These are phyloP conservation scores for Lacerta agilis DNA, from an alignment of 2,797 vertebrate genomes.

Conservation along the genomic window DNA sequence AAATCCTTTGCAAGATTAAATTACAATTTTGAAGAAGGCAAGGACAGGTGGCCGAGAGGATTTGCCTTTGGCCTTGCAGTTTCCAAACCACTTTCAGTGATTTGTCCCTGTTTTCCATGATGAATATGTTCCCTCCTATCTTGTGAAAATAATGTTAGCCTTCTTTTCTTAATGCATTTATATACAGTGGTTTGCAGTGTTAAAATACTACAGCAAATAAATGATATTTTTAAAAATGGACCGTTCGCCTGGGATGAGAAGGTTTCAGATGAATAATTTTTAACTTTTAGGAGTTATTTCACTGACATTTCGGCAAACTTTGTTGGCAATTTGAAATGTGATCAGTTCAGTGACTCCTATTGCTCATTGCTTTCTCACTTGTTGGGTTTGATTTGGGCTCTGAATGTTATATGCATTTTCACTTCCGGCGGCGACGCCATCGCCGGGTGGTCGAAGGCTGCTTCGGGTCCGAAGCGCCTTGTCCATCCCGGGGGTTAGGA, in stretches of 20 bases:
- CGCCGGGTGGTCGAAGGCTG: too few relatives aligned
- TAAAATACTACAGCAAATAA: too few relatives aligned
- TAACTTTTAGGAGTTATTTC: neutral
- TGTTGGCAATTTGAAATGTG: neutral
- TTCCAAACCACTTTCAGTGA: neutral
- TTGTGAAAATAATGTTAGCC: neutral
- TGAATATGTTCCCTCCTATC: neutral
- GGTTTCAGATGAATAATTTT: too few relatives aligned
- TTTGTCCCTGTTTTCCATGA: neutral
- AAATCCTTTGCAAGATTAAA: slow-evolving; percentile 6
- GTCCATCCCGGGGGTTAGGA: too few relatives aligned
- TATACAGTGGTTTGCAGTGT: neutral
- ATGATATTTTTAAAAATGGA: too few relatives aligned
- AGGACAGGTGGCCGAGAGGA: neutral
- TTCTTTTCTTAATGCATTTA: neutral
- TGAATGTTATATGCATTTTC: too few relatives aligned
- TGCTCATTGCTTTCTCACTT: neutral
- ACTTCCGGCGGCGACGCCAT: too few relatives aligned
- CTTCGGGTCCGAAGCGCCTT: too few relatives aligned
- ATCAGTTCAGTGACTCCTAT: neutral
- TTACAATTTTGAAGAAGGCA: neutral
- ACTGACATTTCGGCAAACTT: neutral
- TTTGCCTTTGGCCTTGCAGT: neutral
- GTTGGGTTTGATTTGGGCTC: neutral
- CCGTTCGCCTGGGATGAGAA: neutral